These are phyloP conservation scores for Eristalis arbustorum DNA, from an alignment of 2,888 invertebrate species.

Conservation along the genomic window DNA sequence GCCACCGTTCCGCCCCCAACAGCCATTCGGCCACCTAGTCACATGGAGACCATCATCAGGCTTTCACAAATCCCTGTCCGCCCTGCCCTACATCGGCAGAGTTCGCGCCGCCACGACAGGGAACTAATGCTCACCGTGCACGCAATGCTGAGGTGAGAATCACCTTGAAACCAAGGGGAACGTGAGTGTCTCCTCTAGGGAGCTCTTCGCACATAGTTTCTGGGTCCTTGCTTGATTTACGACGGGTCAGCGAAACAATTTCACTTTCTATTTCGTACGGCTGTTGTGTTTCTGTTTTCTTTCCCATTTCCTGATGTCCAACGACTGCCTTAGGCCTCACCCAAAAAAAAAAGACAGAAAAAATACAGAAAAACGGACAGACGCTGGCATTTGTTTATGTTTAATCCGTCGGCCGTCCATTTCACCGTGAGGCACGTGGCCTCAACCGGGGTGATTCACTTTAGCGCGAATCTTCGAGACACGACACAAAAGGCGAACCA, in stretches of 20 bases:
- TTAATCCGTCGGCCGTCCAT: neutral
- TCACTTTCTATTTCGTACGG: constrained; percentile 1
- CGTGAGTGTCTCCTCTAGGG: neutral
- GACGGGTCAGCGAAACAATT: constrained; percentile 4
- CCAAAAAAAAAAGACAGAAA: neutral
- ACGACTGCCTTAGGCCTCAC: neutral
- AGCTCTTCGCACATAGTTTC: neutral
- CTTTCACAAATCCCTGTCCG: constrained; percentile 10
- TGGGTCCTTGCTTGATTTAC: constrained; percentile 31
- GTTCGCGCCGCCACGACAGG: neutral
- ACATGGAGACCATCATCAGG: neutral
- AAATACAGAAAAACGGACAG: neutral
- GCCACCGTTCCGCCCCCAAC: neutral
- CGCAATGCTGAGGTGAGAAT: constrained; percentile 31
- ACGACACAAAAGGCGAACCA: neutral
- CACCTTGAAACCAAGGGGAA: constrained; percentile 36
- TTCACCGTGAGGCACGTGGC: neutral
- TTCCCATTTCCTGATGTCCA: neutral
- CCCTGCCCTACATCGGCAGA: constrained; percentile 3
- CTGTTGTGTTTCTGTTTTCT: too few relatives aligned
- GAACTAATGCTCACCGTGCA: constrained; percentile 33
- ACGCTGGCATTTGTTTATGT: neutral
- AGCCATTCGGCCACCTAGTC: neutral
- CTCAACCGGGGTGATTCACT: neutral
- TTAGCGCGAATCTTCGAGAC: neutral